phyloP scores from a whole-genome alignment of 2,797 vertebrate genomes.

The Amazona ochrocephala region DNA sequence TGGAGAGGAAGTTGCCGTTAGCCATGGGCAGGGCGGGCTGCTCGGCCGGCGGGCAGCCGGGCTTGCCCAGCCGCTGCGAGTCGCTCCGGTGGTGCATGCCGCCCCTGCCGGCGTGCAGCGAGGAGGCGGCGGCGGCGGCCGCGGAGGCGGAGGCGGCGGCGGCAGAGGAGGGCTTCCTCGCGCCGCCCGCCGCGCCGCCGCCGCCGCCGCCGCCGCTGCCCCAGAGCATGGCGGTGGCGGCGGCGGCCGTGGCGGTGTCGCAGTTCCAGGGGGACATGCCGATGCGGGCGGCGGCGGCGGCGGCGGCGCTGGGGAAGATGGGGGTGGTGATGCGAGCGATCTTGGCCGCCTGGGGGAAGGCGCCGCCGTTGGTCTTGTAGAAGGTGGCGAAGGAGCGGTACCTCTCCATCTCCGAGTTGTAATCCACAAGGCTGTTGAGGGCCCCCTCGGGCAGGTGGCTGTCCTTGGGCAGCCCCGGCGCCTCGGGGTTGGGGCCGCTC shows the following conservation, averaged over 20 bases:
- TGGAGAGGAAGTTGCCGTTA: conserved; percentile 96
- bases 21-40: conserved; percentile 92
- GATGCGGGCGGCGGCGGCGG: conserved; percentile 89
- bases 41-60: conserved; percentile 87
- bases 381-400: conserved; percentile 96
- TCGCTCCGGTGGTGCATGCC: conserved; percentile 91
- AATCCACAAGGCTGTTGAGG: conserved; percentile 97
- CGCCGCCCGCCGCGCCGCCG: too few relatives aligned
- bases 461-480: conserved; percentile 94
- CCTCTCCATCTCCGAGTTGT: conserved; percentile 97
- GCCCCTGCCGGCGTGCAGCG: conserved; percentile 82
- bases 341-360: conserved; percentile 94
- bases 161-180: conserved; percentile 12
- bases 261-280: conserved; percentile 97
- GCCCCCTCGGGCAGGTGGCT: conserved; percentile 92
- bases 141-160: neutral
- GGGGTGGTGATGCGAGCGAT: conserved; percentile 95
- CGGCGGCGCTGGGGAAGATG: conserved; percentile 87
- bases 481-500: conserved; percentile 88
- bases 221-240: conserved; percentile 92
- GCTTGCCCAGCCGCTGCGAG: conserved; percentile 91
- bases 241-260: conserved; percentile 88
- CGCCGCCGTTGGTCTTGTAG: conserved; percentile 92
- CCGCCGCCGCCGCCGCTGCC: conserved; percentile 77
- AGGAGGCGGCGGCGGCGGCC: conserved; percentile 31